These are phyloP conservation scores for Gyps fulvus DNA, from an alignment of 2,113 vertebrate genomes.

Conservation along the genomic window DNA sequence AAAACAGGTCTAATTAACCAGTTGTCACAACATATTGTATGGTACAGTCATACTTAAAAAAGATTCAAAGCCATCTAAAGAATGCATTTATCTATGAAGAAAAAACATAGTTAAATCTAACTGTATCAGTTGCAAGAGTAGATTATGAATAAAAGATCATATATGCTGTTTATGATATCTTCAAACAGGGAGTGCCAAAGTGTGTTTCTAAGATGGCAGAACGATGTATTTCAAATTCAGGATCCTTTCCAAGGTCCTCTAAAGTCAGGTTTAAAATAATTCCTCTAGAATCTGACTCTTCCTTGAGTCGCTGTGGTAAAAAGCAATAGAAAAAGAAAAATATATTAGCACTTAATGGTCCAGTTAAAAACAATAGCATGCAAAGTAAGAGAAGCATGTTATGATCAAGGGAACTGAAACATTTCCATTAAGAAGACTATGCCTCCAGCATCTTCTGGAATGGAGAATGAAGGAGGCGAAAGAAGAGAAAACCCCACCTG, in stretches of 20 bases:
- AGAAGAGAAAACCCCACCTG: neutral
- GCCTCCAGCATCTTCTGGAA: neutral
- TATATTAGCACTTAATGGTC: neutral
- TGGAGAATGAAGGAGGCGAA: neutral
- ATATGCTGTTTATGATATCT: neutral
- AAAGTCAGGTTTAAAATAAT: neutral
- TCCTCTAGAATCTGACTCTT: neutral
- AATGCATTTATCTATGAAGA: neutral
- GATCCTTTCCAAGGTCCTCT: neutral
- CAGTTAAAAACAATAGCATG: neutral
- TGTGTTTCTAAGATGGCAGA: neutral
- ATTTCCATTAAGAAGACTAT: neutral
- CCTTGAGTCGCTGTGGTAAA: neutral
- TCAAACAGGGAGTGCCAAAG: neutral
- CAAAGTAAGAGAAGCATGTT: neutral
- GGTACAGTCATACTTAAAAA: neutral
- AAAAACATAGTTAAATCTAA: neutral
- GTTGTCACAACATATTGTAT: neutral
- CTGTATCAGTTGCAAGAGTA: neutral
- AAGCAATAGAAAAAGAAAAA: neutral
- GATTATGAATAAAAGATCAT: slow-evolving; percentile 17
- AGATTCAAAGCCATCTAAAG: neutral
- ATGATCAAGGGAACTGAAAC: neutral
- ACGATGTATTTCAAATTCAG: neutral
- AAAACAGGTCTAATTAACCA: neutral